Percentiles rank a stretch among this genome's conserved stretches.
These are phyloP conservation scores for Cremastinae sp. DNA, from an alignment of 2,888 invertebrate species.

Conservation along the genomic window DNA sequence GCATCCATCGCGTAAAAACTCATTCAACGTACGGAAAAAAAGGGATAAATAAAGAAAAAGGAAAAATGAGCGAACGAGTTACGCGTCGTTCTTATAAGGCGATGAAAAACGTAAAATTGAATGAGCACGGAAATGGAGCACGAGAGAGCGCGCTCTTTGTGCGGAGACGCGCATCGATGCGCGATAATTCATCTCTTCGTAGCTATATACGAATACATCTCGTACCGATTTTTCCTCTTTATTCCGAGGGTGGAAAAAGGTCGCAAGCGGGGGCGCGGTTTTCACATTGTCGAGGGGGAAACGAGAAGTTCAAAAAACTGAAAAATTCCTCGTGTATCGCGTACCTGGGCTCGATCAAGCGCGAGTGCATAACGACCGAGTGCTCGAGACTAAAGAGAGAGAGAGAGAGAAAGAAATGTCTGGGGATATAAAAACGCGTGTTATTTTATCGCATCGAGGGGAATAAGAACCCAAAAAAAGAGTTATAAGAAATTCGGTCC, in stretches of 20 bases:
- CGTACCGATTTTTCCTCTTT: conserved; percentile 50
- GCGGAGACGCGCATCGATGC: conserved; percentile 26
- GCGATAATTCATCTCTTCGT: conserved; percentile 39
- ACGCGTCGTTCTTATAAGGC: not conserved
- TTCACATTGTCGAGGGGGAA: conserved; percentile 27
- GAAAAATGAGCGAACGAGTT: conserved; percentile 31
- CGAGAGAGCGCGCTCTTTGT: conserved; percentile 34
- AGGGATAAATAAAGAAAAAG: too few relatives aligned
- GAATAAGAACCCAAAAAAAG: conserved; percentile 27
- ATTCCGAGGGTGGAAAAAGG: conserved; percentile 35
- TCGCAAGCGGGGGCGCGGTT: conserved; percentile 45
- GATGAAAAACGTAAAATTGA: conserved; percentile 37
- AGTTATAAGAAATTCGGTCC: conserved; percentile 10
- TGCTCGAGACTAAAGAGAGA: conserved; percentile 13
- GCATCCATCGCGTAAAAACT: conserved; percentile 21
- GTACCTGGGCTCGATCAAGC: conserved; percentile 34
- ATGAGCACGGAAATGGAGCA: conserved; percentile 32
- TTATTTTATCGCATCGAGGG: conserved; percentile 65
- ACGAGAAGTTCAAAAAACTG: conserved; percentile 38
- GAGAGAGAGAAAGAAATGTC: not conserved
- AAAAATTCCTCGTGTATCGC: conserved; percentile 35
- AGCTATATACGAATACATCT: conserved; percentile 67
- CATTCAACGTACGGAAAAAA: not conserved
- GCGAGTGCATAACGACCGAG: conserved; percentile 42
- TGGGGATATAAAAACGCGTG: conserved; percentile 41